Evolutionary conservation across 2,888 invertebrate species (phyloP).

Genomic region (Lampropteryx suffumata): DNA sequence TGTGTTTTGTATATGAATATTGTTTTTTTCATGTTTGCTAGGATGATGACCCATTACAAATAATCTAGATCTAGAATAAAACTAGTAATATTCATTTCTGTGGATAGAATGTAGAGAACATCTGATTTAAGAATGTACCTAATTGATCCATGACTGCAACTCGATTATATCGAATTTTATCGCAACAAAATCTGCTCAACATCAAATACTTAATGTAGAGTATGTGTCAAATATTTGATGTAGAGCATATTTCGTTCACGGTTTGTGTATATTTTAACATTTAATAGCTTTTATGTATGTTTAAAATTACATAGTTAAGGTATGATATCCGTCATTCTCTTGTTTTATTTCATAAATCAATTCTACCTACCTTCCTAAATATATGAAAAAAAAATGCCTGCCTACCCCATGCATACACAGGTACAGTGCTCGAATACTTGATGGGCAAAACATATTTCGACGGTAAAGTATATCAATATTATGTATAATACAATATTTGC

Average conservation of each 20-base stretch:
- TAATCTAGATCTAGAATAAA: too few relatives aligned
- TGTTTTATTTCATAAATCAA: constrained; percentile 29
- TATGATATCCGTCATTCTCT: constrained; percentile 43
- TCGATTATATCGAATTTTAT: constrained; percentile 31
- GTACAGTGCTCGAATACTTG: too few relatives aligned
- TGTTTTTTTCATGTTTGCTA: too few relatives aligned
- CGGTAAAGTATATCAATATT: too few relatives aligned
- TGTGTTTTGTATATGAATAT: neutral
- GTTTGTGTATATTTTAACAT: constrained; percentile 49
- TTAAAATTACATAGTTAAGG: constrained; percentile 59
- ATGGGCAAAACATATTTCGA: too few relatives aligned
- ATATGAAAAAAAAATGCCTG: too few relatives aligned
- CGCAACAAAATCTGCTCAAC: too few relatives aligned
- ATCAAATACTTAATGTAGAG: too few relatives aligned
- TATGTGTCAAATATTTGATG: too few relatives aligned
- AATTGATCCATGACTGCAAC: constrained; percentile 47
- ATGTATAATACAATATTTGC: too few relatives aligned
- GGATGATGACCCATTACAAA: neutral
- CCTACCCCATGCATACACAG: too few relatives aligned
- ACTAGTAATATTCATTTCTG: neutral
- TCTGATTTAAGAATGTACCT: constrained; percentile 11
- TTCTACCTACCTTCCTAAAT: too few relatives aligned
- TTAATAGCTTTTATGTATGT: constrained; percentile 53
- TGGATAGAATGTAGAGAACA: constrained; percentile 4
- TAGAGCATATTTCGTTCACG: constrained; percentile 26